A percentile compares a stretch with the other conserved stretches of the same genome.
Evolutionary conservation across 1,140 invertebrate species (phyloP).

Genomic region (Chrysomallon squamiferum): DNA sequence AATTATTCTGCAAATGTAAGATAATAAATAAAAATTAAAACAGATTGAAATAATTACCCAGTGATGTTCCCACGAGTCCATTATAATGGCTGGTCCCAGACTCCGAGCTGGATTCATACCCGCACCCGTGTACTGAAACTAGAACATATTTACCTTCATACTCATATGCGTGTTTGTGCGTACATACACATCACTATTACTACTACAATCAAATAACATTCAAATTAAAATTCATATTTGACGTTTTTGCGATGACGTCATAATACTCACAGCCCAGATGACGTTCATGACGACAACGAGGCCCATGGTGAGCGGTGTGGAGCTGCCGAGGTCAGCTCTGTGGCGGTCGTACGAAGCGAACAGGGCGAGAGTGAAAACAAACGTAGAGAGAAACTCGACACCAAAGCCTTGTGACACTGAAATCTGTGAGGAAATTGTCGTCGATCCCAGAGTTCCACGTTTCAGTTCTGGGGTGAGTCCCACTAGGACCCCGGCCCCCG

Average conservation of each 20-base stretch:
- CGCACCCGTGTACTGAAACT: constrained; percentile 52
- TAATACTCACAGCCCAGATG: constrained; percentile 70
- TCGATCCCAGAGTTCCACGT: constrained; percentile 70
- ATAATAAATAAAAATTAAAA: too few relatives aligned
- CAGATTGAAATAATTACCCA: constrained; percentile 77
- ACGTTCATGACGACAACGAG: constrained; percentile 80
- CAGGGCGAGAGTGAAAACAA: constrained; percentile 84
- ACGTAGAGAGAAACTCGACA: constrained; percentile 85
- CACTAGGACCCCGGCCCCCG: not conserved
- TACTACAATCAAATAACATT: too few relatives aligned
- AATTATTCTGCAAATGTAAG: too few relatives aligned
- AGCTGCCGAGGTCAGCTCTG: constrained; percentile 80
- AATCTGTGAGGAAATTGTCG: constrained; percentile 40
- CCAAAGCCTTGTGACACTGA: constrained; percentile 74
- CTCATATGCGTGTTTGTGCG: too few relatives aligned
- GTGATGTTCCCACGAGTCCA: constrained; percentile 72
- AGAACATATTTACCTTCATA: too few relatives aligned
- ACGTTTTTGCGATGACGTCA: too few relatives aligned
- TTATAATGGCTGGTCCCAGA: constrained; percentile 65
- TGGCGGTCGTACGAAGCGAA: constrained; percentile 81
- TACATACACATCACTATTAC: too few relatives aligned
- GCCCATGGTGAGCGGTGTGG: constrained; percentile 85
- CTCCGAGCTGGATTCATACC: constrained; percentile 54
- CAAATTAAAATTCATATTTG: too few relatives aligned
- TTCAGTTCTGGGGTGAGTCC: not conserved